Base-by-base conservation (phyloP, 2,888 invertebrate species). In the Pyrochroa serraticornis region DNA sequence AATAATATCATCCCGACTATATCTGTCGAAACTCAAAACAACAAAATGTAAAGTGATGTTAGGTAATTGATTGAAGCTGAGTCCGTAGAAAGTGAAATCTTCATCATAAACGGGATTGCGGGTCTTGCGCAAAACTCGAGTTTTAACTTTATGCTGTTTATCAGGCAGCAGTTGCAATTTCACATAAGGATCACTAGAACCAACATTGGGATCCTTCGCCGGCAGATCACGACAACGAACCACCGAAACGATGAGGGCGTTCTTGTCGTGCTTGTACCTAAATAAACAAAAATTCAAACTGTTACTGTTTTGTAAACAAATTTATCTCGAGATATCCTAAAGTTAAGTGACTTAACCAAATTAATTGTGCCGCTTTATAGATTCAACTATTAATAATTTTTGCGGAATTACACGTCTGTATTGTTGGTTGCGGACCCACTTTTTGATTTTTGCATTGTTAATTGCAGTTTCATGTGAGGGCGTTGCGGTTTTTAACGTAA, bases 21-120 rank as follows among this genome's bases (percentile, higher is more conserved):
- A 99, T 77, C 97, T 90, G 82, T 97, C 97, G 80, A 96, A 97
- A 81, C 92, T 97, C 75, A 93, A 85, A 10, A 95, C 91, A 51
- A 95, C 93, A 79, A 97, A 96, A 82, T 97, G 96, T 48, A 96
- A 83, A 3, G 95, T 96, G 79, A 95, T 94, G 74, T 88, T 89
- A 75, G 91, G 84, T 58, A 97, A 84, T 79, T 97, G 95, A 75
- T 90, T 89, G 66, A 90, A 87, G 45, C 88, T 89, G 71, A 95
- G 87, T 51, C 97, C 97, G 77, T 97, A 99, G 85, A 99, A 98
- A 0, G 97, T 98, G 79, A 99, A 99, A 79, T 97, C 97, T 80
- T 99, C 99, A 74, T 99, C 97, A 80, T 97, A 99, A 1, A 95
- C 91, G 0, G 99, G 99, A 81, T 95, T 94, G 49, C 93, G 86